Conservation (phyloP, 2,797 vertebrate species). For the Chaetophractus vellerosus region DNA sequence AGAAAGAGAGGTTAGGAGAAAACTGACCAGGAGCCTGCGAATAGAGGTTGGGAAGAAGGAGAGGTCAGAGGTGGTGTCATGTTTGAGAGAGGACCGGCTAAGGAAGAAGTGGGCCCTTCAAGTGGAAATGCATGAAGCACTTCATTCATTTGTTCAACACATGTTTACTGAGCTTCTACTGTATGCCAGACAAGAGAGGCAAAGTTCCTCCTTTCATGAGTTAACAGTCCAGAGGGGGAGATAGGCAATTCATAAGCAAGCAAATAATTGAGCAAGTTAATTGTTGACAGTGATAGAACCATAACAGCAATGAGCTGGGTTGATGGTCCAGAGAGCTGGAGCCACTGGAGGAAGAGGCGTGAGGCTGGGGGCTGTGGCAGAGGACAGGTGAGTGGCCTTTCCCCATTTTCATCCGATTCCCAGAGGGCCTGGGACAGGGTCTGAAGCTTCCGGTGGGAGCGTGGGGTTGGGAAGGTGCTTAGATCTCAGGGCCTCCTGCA, state of each 20-base stretch:
- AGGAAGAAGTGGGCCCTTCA: background rate
- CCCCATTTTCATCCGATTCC: background rate
- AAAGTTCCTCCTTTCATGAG: background rate
- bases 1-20: background rate
- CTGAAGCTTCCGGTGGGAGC: background rate
- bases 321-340: rapidly evolving
- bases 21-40: background rate
- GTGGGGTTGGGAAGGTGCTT: background rate
- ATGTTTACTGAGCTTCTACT: conserved; percentile 6
- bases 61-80: background rate
- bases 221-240: background rate
- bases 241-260: background rate
- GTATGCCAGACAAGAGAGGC: background rate
- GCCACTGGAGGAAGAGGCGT: background rate
- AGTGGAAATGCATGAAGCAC: background rate
- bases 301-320: background rate
- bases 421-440: background rate
- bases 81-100: background rate
- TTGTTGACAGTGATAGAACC: background rate
- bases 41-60: background rate
- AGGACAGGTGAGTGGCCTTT: background rate
- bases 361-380: too few species aligned
- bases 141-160: background rate
- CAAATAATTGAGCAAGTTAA: background rate
- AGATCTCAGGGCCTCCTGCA: background rate